Conservation (phyloP, 2,797 vertebrate species). For the Sebastes cheni region DNA sequence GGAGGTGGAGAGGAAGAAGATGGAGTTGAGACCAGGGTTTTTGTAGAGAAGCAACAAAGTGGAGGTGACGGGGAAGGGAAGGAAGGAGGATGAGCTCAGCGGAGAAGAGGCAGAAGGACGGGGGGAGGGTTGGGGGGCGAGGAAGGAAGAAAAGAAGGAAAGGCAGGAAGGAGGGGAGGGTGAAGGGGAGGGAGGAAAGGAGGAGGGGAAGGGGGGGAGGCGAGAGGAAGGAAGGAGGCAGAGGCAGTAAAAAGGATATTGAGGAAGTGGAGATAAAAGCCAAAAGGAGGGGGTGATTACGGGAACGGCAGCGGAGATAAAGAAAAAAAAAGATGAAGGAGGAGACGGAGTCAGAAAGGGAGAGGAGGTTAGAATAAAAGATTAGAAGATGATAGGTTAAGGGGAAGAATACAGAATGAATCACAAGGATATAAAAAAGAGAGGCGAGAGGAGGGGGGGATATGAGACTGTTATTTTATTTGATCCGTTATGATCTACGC, state of each 20-base stretch:
- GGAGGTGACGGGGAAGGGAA: neutral
- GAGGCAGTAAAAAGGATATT: conserved; percentile 77
- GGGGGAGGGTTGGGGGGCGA: neutral
- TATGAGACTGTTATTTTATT: conserved; percentile 35
- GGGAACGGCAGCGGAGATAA: conserved; percentile 65
- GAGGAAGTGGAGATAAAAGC: conserved; percentile 81
- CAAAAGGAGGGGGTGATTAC: conserved; percentile 73
- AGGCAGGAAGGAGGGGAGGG: conserved; percentile 25
- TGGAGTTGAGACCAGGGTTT: neutral
- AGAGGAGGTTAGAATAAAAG: conserved; percentile 62
- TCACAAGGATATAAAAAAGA: conserved; percentile 9
- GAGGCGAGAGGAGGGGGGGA: neutral
- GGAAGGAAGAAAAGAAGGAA: conserved; percentile 23
- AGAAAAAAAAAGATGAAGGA: conserved; percentile 56
- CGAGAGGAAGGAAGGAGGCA: conserved; percentile 65
- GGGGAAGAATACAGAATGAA: conserved; percentile 32
- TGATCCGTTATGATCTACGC: conserved; percentile 36
- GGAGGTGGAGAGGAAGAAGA: conserved; percentile 18
- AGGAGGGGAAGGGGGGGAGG: neutral
- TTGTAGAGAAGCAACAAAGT: conserved; percentile 6
- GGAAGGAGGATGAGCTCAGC: conserved; percentile 30
- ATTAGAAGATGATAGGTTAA: conserved; percentile 61
- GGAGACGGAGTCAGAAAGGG: conserved; percentile 50
- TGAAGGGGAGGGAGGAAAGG: neutral
- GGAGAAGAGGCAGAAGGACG: conserved; percentile 25